phyloP scores from a whole-genome alignment of 1,140 invertebrate species.

The Drosophila sucinea region DNA sequence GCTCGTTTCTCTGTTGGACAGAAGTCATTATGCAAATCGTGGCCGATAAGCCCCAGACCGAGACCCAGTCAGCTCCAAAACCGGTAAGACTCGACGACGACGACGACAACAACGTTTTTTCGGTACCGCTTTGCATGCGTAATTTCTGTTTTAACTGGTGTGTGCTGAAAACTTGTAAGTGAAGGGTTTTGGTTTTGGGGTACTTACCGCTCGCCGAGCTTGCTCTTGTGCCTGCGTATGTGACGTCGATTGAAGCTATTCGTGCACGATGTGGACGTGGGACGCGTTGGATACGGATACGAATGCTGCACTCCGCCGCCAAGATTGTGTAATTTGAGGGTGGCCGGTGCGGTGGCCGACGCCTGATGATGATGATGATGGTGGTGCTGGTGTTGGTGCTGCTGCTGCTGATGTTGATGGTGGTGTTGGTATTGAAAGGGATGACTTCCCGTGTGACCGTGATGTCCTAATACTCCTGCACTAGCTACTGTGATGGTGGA shows the following conservation, averaged over 20 bases:
- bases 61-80: slow-evolving; percentile 39
- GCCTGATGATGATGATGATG: slow-evolving; percentile 25
- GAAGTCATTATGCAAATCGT: slow-evolving; percentile 22
- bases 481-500: slow-evolving; percentile 80
- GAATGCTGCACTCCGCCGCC: slow-evolving; percentile 60
- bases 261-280: slow-evolving; percentile 80
- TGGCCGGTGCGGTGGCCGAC: slow-evolving; percentile 62
- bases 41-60: slow-evolving; percentile 18
- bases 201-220: slow-evolving; percentile 80
- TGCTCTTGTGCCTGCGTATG: slow-evolving; percentile 79
- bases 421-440: slow-evolving; percentile 31
- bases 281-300: slow-evolving; percentile 58
- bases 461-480: slow-evolving; percentile 58
- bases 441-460: not conserved
- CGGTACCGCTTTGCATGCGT: slow-evolving; percentile 42
- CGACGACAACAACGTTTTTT: not conserved
- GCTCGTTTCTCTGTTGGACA: slow-evolving; percentile 2
- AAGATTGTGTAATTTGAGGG: slow-evolving; percentile 67
- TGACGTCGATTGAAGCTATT: slow-evolving; percentile 81
- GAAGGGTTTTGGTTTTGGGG: not conserved
- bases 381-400: slow-evolving; percentile 38
- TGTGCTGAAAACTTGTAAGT: slow-evolving; percentile 24
- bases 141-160: slow-evolving; percentile 35
- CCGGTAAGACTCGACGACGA: slow-evolving; percentile 34
- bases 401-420: slow-evolving; percentile 30